Evolutionary conservation across 2,113 vertebrate genomes (phyloP), one percentile per base, ranked within the genome.

Genomic region (Lampris megalopsis): DNA sequence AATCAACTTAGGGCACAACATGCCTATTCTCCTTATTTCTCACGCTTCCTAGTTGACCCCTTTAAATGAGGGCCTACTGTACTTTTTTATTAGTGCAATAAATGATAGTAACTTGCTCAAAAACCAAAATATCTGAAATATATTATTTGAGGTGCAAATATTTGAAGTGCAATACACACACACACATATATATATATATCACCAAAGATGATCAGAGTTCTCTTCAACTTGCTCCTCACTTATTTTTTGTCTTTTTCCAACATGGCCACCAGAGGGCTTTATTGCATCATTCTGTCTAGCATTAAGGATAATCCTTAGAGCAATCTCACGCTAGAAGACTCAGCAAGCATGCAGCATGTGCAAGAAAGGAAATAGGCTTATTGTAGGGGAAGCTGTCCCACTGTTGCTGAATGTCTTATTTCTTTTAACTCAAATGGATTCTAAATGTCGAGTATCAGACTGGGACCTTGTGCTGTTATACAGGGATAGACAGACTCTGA

Each of bases 311-410:
- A 92, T 91, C 91, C 91, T 88, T 81, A 60, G 75, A 87, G 81
- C 91, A 91, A 93, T 92, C 88, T 89, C 87, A 91, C 81, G 85
- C 88, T 86, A 86, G 82, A 79, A 89, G 86, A 89, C 86, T 85
- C 84, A 85, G 86, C 59, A 56, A 80, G 88, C 50, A 58, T 57
- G 79, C 69, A 40, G 84, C 79, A 77, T 86, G 89, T 88, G 85
- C 86, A 78, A 78, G 79, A 86, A 83, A 86, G 85, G 85, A 24
- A 92, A 86, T 83, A 82, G 83, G 89, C 91, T 93, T 91, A 90
- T 76, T 86, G 86, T 50, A 63, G 63, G 82, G 79, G 84, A 80
- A 84, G 78, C 83, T 75, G 62, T 91, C 76, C 85, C 89, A 85
- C 86, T 85, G 90, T 87, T 85, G 89, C 80, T 89, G 84, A 91